A percentile compares a stretch with the other conserved stretches of the same genome.
Evolutionary conservation across 2,113 vertebrate species (phyloP).

Genomic region (Coptodon bakossiorum): DNA sequence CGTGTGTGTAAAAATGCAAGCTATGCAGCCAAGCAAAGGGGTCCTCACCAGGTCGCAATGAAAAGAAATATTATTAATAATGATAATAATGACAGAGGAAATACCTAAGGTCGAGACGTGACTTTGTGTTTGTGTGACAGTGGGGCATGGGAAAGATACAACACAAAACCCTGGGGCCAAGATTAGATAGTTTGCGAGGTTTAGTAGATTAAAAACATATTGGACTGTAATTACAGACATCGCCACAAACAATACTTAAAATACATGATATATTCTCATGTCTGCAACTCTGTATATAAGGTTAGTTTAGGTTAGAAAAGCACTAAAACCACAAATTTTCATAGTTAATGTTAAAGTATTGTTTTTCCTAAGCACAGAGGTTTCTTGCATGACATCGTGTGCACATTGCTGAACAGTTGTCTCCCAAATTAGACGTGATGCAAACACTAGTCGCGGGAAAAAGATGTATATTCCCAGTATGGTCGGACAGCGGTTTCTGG

Average conservation of each 20-base stretch:
- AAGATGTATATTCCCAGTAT: background rate
- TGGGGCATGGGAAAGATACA: slow-evolving; percentile 56
- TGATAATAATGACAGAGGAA: slow-evolving; percentile 53
- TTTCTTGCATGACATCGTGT: background rate
- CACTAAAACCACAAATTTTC: background rate
- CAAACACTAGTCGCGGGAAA: rapidly evolving
- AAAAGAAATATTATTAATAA: slow-evolving; percentile 60
- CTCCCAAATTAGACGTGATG: background rate
- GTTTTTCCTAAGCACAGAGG: background rate
- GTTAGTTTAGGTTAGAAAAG: background rate
- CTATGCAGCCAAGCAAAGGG: slow-evolving; percentile 46
- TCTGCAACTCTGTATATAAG: background rate
- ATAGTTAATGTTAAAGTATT: background rate
- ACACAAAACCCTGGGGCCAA: slow-evolving; percentile 12
- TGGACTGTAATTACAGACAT: background rate
- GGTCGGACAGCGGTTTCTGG: background rate
- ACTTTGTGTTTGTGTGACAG: slow-evolving; percentile 30
- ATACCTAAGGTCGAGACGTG: slow-evolving; percentile 40
- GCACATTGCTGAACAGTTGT: background rate
- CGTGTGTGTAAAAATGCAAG: slow-evolving; percentile 55
- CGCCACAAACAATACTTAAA: background rate
- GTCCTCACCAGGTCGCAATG: slow-evolving; percentile 40
- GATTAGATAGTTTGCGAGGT: background rate
- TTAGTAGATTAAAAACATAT: background rate
- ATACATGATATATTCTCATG: background rate